These are phyloP conservation scores for Periphyllus acericola DNA, from an alignment of 2,888 invertebrate genomes.

Conservation along the genomic window DNA sequence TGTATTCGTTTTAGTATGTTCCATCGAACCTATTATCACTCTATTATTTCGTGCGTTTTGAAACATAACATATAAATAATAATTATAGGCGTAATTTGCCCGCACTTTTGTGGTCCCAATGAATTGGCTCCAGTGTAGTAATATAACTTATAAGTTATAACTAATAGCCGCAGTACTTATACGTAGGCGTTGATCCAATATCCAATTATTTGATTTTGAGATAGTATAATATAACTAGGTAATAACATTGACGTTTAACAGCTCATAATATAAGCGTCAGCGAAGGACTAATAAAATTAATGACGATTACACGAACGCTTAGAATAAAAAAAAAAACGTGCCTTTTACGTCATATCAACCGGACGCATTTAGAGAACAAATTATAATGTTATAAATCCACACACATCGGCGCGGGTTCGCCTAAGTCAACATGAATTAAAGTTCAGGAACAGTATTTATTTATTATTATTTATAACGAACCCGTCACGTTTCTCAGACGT, in stretches of 20 bases:
- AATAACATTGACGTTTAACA: background rate
- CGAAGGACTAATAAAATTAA: background rate
- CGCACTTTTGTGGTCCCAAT: background rate
- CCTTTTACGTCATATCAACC: too few relatives aligned
- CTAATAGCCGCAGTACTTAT: background rate
- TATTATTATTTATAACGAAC: too few relatives aligned
- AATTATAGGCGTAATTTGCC: background rate
- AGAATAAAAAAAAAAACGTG: too few relatives aligned
- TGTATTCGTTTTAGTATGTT: too few relatives aligned
- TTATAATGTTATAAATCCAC: background rate
- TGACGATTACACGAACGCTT: background rate
- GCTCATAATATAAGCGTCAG: background rate
- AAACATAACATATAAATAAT: background rate
- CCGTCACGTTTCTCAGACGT: too few relatives aligned
- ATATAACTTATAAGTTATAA: too few relatives aligned
- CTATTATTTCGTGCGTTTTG: background rate
- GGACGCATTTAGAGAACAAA: background rate
- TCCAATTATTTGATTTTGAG: constrained; percentile 18
- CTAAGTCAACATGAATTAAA: too few relatives aligned
- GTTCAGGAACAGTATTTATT: too few relatives aligned
- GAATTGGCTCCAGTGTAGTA: too few relatives aligned
- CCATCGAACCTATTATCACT: too few relatives aligned
- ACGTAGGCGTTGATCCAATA: constrained; percentile 8
- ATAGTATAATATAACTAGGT: background rate
- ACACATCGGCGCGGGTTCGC: background rate